Evolutionary conservation across 2,113 vertebrate species (phyloP).

Genomic region (Ciconia stormi): DNA sequence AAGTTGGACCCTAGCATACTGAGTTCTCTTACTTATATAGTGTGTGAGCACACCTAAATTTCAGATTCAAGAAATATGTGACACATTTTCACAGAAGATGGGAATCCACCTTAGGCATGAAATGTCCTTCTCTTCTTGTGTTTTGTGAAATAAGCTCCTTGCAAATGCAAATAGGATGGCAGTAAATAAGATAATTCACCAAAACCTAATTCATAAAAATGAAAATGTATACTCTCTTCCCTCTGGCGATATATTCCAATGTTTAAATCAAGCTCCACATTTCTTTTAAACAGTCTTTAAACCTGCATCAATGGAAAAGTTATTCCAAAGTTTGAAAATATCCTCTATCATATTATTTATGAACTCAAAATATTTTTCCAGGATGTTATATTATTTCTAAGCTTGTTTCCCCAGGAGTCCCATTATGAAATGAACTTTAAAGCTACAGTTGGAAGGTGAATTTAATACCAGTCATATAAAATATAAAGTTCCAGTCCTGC

Average conservation of each 20-base stretch:
- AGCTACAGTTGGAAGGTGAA: slow-evolving; percentile 40
- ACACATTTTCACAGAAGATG: neutral
- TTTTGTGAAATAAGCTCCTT: neutral
- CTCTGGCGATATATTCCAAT: slow-evolving; percentile 27
- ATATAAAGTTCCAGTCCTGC: slow-evolving; percentile 12
- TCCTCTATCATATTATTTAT: slow-evolving; percentile 49
- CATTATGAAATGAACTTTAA: slow-evolving; percentile 32
- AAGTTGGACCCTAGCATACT: neutral
- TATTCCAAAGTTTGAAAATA: slow-evolving; percentile 61
- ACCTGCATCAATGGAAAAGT: slow-evolving; percentile 51
- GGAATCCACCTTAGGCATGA: neutral
- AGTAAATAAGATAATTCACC: slow-evolving; percentile 37
- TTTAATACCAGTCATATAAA: slow-evolving; percentile 37
- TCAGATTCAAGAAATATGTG: neutral
- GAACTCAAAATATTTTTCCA: slow-evolving; percentile 59
- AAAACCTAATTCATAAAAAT: slow-evolving; percentile 43
- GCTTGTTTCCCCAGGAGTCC: slow-evolving; percentile 28
- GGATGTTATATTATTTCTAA: slow-evolving; percentile 49
- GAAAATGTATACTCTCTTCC: slow-evolving; percentile 6
- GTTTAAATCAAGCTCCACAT: slow-evolving; percentile 41
- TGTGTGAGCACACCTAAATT: neutral
- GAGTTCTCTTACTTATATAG: neutral
- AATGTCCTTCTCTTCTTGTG: neutral
- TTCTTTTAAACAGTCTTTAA: slow-evolving; percentile 58
- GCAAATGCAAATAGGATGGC: neutral